These are phyloP conservation scores for Pyxicephalus adspersus DNA, from an alignment of 2,113 vertebrate species.

Conservation along the genomic window DNA sequence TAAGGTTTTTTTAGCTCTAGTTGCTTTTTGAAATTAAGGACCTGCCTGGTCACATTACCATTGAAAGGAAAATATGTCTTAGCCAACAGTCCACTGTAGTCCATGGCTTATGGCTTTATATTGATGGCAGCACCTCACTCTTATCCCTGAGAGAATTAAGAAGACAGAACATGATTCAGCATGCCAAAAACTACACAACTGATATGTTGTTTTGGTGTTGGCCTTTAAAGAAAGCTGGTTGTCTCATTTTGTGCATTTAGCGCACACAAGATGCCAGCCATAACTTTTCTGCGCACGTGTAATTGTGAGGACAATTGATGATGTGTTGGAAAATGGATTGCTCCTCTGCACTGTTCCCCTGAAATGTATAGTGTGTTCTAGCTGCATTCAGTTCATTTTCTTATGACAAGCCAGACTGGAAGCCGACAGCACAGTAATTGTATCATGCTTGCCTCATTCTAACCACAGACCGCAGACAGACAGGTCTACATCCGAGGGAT, in stretches of 20 bases:
- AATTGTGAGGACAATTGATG: constrained; percentile 21
- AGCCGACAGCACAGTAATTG: constrained; percentile 31
- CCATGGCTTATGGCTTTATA: too few species aligned
- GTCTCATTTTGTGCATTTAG: too few species aligned
- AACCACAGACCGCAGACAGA: background rate
- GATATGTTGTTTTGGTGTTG: background rate
- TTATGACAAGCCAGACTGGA: constrained; percentile 36
- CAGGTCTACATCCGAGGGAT: background rate
- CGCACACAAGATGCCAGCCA: background rate
- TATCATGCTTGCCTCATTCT: background rate
- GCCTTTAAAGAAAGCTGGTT: too few species aligned
- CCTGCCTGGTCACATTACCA: too few species aligned
- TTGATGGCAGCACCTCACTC: too few species aligned
- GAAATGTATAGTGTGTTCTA: constrained; percentile 14
- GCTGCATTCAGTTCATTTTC: constrained; percentile 22
- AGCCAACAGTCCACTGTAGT: too few species aligned
- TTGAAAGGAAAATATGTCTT: too few species aligned
- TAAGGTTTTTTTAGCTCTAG: too few species aligned
- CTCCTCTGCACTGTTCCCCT: background rate
- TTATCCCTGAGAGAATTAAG: too few species aligned
- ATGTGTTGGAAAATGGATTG: constrained; percentile 21
- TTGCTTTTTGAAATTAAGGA: too few species aligned
- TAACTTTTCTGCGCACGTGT: constrained; percentile 26
- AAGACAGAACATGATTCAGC: too few species aligned
- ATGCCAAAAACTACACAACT: too few species aligned